phyloP scores from a whole-genome alignment of 2,797 vertebrate genomes.

The Pogoniulus pusillus region DNA sequence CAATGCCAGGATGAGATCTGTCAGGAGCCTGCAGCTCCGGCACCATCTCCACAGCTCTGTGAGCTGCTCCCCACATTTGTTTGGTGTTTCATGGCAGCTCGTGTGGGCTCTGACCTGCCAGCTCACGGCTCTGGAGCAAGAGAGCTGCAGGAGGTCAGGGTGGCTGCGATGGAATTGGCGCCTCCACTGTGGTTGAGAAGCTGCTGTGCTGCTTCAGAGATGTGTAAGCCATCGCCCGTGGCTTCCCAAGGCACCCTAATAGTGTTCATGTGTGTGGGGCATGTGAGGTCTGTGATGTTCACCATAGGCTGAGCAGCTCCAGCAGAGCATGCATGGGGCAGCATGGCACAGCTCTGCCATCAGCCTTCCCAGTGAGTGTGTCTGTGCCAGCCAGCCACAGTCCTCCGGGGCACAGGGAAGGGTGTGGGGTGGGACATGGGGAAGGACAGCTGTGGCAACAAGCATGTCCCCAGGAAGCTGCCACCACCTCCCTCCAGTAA shows the following conservation, averaged over 20 bases:
- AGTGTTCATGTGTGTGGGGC: not conserved
- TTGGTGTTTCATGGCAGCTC: not conserved
- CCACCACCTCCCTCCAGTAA: fast-evolving
- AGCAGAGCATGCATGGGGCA: not conserved
- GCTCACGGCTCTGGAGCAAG: not conserved
- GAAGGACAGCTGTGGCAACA: not conserved
- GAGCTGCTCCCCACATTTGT: fast-evolving
- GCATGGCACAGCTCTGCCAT: too few relatives aligned
- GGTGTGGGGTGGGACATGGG: fast-evolving
- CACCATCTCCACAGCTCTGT: fast-evolving
- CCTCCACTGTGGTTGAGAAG: not conserved
- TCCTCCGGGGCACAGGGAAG: not conserved
- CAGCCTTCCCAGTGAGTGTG: fast-evolving
- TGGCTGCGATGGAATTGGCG: not conserved
- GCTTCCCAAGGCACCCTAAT: not conserved
- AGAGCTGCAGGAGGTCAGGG: not conserved
- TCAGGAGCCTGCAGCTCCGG: not conserved
- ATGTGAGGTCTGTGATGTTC: not conserved
- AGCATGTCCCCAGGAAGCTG: not conserved
- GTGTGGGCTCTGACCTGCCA: not conserved
- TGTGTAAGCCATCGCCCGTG: not conserved
- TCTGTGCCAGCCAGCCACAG: fast-evolving
- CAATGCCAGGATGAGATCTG: fast-evolving
- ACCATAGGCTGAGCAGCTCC: not conserved
- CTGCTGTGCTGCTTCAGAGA: not conserved